These are phyloP conservation scores for Ornithoptera alexandrae DNA, from an alignment of 2,888 invertebrate species.

Conservation along the genomic window DNA sequence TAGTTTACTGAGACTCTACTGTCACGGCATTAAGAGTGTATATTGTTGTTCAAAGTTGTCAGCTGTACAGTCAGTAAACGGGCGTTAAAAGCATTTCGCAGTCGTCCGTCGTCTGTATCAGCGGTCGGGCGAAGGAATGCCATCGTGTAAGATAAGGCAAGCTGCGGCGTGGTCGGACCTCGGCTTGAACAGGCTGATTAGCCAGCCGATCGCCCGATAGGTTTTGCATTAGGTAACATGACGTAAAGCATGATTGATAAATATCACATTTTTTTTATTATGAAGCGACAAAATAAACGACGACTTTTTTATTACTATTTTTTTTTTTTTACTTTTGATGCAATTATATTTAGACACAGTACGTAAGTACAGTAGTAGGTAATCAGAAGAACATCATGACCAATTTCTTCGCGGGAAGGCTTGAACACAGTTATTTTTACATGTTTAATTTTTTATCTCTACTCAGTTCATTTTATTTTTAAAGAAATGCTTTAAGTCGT, in stretches of 20 bases:
- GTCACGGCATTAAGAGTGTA: slow-evolving; percentile 33
- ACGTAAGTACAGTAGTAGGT: too few species aligned
- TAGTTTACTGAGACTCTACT: slow-evolving; percentile 40
- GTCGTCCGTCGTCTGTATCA: slow-evolving; percentile 77
- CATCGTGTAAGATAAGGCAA: slow-evolving; percentile 75
- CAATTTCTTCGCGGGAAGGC: too few species aligned
- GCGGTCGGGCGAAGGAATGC: slow-evolving; percentile 73
- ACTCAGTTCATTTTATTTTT: too few species aligned
- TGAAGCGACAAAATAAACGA: background rate
- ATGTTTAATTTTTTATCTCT: too few species aligned
- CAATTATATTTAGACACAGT: too few species aligned
- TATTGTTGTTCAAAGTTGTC: slow-evolving; percentile 40
- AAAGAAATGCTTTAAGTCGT: too few species aligned
- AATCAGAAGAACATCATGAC: too few species aligned
- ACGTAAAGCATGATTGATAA: slow-evolving; percentile 16
- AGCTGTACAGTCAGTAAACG: slow-evolving; percentile 50
- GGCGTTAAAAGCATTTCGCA: slow-evolving; percentile 79
- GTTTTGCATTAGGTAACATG: slow-evolving; percentile 11
- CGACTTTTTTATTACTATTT: too few species aligned
- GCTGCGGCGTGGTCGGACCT: slow-evolving; percentile 54
- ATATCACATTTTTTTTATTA: background rate
- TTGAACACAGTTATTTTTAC: too few species aligned
- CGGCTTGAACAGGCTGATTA: slow-evolving; percentile 46
- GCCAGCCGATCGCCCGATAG: slow-evolving; percentile 30
- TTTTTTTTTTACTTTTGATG: too few species aligned